Base-by-base conservation (phyloP, 2,888 invertebrate species). In the Cantharis rustica region DNA sequence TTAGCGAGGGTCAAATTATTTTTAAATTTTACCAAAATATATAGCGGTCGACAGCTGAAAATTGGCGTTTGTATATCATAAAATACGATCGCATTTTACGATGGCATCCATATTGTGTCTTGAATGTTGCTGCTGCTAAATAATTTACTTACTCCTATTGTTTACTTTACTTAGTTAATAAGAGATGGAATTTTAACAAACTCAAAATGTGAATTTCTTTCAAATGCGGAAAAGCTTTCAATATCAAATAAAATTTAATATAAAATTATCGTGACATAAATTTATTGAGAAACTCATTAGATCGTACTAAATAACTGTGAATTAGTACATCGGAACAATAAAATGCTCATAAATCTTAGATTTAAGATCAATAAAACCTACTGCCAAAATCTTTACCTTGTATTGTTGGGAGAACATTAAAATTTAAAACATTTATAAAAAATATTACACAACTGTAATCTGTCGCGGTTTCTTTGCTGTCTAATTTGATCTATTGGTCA, bases 51-150 rank as follows among this genome's bases (percentile, higher is more conserved):
- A 77, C 77, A 77, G 77, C 74, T 77, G 77, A 74, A 71, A 77
- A 77, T 74, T 77, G 77, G 74, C 77, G 74, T 74, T 77, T 77
- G 77, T 77, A 73, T 77, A 77, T 75, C 72, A 77, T 74, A 74
- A 77, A 71, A 72, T 75, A 69, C 69, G 69, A 47, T 71, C 68
- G 70, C 68, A 63, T 74, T 72, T 77, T 47, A 47, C 47, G 77
- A 77, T 74, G 71, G 26, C 66, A 23, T 20, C 27, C 74, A 75
- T 66, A 69, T 72, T 74, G 71, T 74, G 62, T 23, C 61, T 68
- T 20, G 16, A 17, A 17, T 11, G 13, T 13, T 31, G 20, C 16
- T 20, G 20, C 64, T 20, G 17, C 23, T 68, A 76, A 76, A 31
- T 27, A 66, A 61, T 72, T 76, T 69, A 76, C 68, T 71, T 68